A percentile compares a stretch with the other conserved stretches of the same genome.
phyloP scores from a whole-genome alignment of 2,797 vertebrate species.

The Brotogeris chrysoptera region DNA sequence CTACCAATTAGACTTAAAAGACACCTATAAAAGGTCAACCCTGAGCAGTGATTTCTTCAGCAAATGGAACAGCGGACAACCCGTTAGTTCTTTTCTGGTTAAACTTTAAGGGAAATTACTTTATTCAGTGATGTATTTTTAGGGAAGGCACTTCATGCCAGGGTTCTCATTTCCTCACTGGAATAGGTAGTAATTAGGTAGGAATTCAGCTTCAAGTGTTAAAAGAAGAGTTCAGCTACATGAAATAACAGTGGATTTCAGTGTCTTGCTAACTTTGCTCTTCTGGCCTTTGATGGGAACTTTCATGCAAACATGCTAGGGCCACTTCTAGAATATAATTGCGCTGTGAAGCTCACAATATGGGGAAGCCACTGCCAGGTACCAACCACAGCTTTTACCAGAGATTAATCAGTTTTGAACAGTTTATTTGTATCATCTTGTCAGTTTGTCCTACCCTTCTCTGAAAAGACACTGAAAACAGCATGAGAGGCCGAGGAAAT shows the following conservation, averaged over 20 bases:
- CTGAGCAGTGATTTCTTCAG: background rate
- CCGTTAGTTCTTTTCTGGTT: background rate
- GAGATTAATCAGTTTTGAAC: background rate
- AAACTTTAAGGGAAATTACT: background rate
- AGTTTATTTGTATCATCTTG: accelerated
- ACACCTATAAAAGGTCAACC: background rate
- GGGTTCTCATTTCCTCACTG: background rate
- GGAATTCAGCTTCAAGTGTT: background rate
- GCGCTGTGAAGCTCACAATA: background rate
- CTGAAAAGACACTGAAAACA: background rate
- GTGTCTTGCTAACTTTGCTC: background rate
- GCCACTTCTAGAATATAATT: background rate
- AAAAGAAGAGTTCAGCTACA: background rate
- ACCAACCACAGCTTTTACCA: background rate
- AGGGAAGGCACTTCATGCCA: background rate
- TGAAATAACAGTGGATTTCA: background rate
- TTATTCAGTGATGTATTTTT: background rate
- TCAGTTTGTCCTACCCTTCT: background rate
- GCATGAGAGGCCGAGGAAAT: background rate
- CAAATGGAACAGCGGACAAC: background rate
- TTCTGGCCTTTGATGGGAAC: background rate
- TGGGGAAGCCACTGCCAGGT: background rate
- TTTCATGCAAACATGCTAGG: background rate
- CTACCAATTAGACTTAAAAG: background rate
- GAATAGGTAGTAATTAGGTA: background rate